These are phyloP conservation scores for Adrianichthys oophorus DNA, from an alignment of 2,797 vertebrate species.

Conservation along the genomic window DNA sequence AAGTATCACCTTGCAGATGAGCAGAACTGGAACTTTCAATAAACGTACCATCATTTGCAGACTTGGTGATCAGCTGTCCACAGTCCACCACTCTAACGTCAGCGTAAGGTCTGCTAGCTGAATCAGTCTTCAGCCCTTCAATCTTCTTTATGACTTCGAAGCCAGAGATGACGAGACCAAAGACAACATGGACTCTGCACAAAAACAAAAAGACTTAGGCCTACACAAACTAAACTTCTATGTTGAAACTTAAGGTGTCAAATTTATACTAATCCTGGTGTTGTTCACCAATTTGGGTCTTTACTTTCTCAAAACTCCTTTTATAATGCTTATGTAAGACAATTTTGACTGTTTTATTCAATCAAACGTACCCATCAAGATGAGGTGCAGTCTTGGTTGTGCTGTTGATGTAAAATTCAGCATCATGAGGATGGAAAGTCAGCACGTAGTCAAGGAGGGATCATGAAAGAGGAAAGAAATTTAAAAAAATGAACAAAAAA, in stretches of 20 bases:
- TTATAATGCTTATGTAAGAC: neutral
- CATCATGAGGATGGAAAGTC: neutral
- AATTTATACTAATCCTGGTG: no score
- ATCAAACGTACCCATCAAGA: conserved; percentile 87
- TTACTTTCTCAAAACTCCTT: neutral
- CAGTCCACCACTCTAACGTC: conserved; percentile 96
- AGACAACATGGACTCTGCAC: conserved; percentile 94
- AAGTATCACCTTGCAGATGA: no score
- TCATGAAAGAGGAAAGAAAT: conserved; percentile 60
- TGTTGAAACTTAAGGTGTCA: neutral
- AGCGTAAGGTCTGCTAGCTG: conserved; percentile 94
- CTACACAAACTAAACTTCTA: neutral
- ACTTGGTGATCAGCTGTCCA: conserved; percentile 90
- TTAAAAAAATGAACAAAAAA: conserved; percentile 55
- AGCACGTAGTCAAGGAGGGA: neutral
- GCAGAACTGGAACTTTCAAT: neutral
- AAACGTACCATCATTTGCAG: conserved; percentile 86
- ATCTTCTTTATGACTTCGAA: conserved; percentile 98
- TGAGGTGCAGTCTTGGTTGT: conserved; percentile 96
- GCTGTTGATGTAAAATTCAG: conserved; percentile 75
- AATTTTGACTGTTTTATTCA: neutral
- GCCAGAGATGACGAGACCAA: conserved; percentile 94
- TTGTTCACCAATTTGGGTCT: no score
- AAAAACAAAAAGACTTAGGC: conserved; percentile 3
- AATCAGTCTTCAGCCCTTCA: conserved; percentile 94